phyloP scores from a whole-genome alignment of 2,888 invertebrate species.

The Elysia crispata region DNA sequence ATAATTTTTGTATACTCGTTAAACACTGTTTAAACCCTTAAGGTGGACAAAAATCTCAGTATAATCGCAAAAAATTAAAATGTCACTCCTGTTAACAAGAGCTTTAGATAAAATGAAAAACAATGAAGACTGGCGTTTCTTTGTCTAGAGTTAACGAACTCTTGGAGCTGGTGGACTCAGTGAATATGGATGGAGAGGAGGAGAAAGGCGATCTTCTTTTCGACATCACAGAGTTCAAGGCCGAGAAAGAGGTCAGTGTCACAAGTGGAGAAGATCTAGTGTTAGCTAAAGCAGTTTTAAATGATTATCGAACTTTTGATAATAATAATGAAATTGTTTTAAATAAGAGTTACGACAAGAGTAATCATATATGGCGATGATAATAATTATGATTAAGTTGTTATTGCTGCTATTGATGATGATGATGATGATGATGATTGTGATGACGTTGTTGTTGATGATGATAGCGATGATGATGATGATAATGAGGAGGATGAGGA shows the following conservation, averaged over 20 bases:
- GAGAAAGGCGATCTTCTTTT: conserved; percentile 58
- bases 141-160: conserved; percentile 60
- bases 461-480: conserved; percentile 35
- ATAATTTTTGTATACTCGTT: too few relatives aligned
- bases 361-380: neutral
- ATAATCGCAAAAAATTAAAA: too few relatives aligned
- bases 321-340: too few relatives aligned
- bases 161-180: conserved; percentile 58
- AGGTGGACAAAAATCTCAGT: too few relatives aligned
- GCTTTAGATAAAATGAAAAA: too few relatives aligned
- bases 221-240: conserved; percentile 63
- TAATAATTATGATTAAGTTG: conserved; percentile 35
- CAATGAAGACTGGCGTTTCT: neutral
- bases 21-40: too few relatives aligned
- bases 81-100: too few relatives aligned
- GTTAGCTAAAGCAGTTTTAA: too few relatives aligned
- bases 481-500: neutral
- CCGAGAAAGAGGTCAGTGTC: conserved; percentile 59
- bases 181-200: conserved; percentile 49
- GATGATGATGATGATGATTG: conserved; percentile 35
- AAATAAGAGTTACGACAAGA: too few relatives aligned
- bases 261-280: neutral
- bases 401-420: conserved; percentile 38
- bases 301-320: conserved; percentile 23
- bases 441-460: conserved; percentile 28